These are phyloP conservation scores for Cardinalis cardinalis DNA, from an alignment of 2,113 vertebrate species.

Conservation along the genomic window DNA sequence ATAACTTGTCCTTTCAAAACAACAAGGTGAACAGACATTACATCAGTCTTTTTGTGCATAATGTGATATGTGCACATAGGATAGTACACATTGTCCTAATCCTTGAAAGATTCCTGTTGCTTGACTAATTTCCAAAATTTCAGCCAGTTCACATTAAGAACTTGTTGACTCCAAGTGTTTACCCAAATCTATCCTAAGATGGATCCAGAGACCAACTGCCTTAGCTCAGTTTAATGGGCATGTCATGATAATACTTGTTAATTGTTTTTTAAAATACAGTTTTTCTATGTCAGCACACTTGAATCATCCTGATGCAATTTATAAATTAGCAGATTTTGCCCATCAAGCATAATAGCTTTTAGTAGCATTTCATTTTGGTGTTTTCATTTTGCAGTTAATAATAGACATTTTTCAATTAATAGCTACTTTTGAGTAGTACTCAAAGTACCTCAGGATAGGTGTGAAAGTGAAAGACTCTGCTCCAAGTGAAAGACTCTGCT, in stretches of 20 bases:
- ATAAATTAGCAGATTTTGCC: background rate
- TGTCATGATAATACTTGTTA: background rate
- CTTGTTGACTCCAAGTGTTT: background rate
- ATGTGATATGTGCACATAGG: background rate
- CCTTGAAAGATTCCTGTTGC: background rate
- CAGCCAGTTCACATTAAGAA: background rate
- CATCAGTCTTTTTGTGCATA: background rate
- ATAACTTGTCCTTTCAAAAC: background rate
- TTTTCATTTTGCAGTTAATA: background rate
- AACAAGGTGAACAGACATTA: background rate
- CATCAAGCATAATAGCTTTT: background rate
- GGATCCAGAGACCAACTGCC: background rate
- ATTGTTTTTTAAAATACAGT: background rate
- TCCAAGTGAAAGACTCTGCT: background rate
- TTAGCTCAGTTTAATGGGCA: conserved; percentile 34
- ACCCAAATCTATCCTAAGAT: background rate
- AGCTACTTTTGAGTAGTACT: background rate
- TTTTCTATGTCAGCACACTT: conserved; percentile 5
- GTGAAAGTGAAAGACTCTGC: too few species aligned
- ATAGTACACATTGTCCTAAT: background rate
- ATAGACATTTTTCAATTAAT: background rate
- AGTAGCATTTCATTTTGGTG: background rate
- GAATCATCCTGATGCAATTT: background rate
- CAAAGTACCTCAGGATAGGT: background rate
- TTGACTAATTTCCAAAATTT: background rate